Base-by-base conservation (phyloP, 1,140 invertebrate genomes). In the Meloidogyne floridensis region DNA sequence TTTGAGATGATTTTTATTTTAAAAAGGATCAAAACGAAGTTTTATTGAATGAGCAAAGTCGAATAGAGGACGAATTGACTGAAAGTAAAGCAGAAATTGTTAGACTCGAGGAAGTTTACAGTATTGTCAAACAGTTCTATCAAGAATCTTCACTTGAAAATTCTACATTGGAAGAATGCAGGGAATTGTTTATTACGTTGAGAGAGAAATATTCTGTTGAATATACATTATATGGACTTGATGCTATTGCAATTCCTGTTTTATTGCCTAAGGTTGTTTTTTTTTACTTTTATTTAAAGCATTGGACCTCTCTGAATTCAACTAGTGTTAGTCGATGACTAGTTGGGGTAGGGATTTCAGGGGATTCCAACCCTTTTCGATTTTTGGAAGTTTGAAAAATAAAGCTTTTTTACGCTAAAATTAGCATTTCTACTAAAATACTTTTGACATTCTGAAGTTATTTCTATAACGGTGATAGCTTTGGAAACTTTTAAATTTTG, bases 101-200 rank as follows among this genome's bases (percentile, higher is more conserved):
- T 8, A 51, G 80, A 15, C 42, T 87, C 54, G 51, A 86, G 70
- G 72, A 84, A 20, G 69, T 87, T 32, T 42, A 83, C 56, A 69
- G 77, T 42, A 53, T 87, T 72, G 73, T 87, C 53, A n/a, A 72
- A 75, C 54, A 54, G 81, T 85, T 65, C 70, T 69, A 78, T 70
- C n/a, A 71, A 65, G 59, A 65, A 65, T 82, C 32, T 72, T 81
- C 74, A 15, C 74, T 75, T 87, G 81, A 75, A 42, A 47, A 72
- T 11, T 54, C 70, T 8, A 83, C 83, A 0, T 90, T 97, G 20
- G 92, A 93, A 74, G 93, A 94, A 80, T 93, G 93, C 56, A 93
- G 93, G 54, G 91, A 93, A 65, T 92, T 94, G 9, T 95, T 96
- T 84, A 92, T 92, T 76, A 92, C 93, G 81, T 91, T 97, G 8